A percentile compares a stretch with the other conserved stretches of the same genome.
Conservation (phyloP, 2,888 invertebrate genomes). For the Mystacides longicornis region DNA sequence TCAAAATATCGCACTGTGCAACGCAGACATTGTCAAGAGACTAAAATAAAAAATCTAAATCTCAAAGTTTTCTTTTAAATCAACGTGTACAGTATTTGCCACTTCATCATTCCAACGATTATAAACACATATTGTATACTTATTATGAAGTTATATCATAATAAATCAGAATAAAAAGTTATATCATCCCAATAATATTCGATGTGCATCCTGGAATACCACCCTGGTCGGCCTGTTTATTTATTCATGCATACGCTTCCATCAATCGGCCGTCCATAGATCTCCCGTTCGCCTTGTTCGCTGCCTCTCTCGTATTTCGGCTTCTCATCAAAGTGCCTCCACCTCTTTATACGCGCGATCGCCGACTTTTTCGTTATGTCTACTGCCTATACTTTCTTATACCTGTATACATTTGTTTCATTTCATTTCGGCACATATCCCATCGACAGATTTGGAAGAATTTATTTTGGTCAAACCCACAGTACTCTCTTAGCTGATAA, state of each 20-base stretch:
- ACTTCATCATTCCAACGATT: no score
- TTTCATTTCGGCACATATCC: no score
- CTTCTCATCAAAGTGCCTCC: slow-evolving; percentile 16
- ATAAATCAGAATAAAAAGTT: background rate
- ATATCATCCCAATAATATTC: background rate
- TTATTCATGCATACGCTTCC: slow-evolving; percentile 26
- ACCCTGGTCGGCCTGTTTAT: slow-evolving; percentile 15
- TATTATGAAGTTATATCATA: background rate
- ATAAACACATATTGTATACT: no score
- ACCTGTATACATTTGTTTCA: no score
- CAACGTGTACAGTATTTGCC: no score
- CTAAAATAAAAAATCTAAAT: no score
- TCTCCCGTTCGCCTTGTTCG: slow-evolving; percentile 14
- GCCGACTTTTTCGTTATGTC: slow-evolving; percentile 10
- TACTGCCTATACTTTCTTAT: background rate
- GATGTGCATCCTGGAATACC: background rate
- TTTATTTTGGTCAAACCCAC: no score
- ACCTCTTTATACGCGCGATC: slow-evolving; percentile 7
- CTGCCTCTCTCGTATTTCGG: slow-evolving; percentile 18
- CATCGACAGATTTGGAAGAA: no score
- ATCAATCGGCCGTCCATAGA: slow-evolving; percentile 20
- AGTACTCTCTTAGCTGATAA: no score
- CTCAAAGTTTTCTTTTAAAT: no score
- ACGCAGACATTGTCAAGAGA: no score
- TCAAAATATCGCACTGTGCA: no score